These are phyloP conservation scores for Orgyia antiqua DNA, from an alignment of 2,888 invertebrate species.

Conservation along the genomic window DNA sequence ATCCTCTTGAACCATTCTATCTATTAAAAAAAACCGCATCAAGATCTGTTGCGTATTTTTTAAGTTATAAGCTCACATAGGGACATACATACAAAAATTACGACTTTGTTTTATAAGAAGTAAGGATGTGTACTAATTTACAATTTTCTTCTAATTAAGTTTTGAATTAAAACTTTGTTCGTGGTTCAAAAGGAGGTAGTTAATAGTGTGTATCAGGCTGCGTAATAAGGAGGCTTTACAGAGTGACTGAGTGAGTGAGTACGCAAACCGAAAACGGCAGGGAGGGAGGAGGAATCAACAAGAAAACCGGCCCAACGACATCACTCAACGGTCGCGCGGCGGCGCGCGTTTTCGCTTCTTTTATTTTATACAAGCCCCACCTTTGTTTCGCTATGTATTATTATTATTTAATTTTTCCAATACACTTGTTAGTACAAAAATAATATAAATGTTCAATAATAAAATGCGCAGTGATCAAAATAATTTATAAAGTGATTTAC, in stretches of 20 bases:
- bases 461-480: slow-evolving; percentile 32
- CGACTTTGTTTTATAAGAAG: too few relatives aligned
- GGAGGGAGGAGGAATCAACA: slow-evolving; percentile 38
- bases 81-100: too few relatives aligned
- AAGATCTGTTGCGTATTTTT: too few relatives aligned
- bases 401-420: slow-evolving; percentile 33
- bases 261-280: slow-evolving; percentile 12
- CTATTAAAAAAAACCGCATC: too few relatives aligned
- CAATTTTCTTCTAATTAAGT: too few relatives aligned
- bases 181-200: too few relatives aligned
- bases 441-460: slow-evolving; percentile 21
- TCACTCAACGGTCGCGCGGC: slow-evolving; percentile 67
- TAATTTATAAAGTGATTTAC: slow-evolving; percentile 28
- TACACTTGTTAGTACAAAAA: slow-evolving; percentile 14
- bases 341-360: slow-evolving; percentile 57
- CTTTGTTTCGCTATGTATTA: slow-evolving; percentile 65
- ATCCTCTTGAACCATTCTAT: too few relatives aligned
- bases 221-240: slow-evolving; percentile 59
- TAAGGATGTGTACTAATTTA: too few relatives aligned
- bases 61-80: too few relatives aligned
- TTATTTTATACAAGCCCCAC: slow-evolving; percentile 56
- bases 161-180: too few relatives aligned
- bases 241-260: slow-evolving; percentile 6
- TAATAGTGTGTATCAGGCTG: too few relatives aligned
- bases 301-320: slow-evolving; percentile 70